Evolutionary conservation across 2,888 invertebrate species (phyloP), one percentile per base, ranked within the genome.

Genomic region (Metellina segmentata): DNA sequence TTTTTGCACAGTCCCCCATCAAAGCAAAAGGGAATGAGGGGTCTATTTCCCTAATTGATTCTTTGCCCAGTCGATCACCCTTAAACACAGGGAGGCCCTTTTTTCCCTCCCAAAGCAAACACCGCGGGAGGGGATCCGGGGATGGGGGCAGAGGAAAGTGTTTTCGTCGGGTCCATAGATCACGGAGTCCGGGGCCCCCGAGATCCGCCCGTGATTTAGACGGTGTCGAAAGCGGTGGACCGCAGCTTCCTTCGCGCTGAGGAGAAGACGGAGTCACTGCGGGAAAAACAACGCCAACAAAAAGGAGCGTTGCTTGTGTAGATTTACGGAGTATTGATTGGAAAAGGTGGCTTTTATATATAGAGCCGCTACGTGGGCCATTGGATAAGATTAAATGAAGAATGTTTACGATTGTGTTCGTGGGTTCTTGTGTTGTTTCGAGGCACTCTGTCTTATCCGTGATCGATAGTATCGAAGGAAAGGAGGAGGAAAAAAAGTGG

Each of bases 31-130:
- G 16, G 9, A 20, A 71, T 69, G 19, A 53, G 85, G 85, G 85
- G 69, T 78, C 78, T 78, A 69, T 86, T 86, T 78, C 85, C 85
- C 85, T 86, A 86, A 86, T 86, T 86, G 85, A 86, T 86, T 86
- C 85, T 70, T 71, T 82, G 82, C 85, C 85, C 78, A 86, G 77
- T 86, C 69, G 85, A 86, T 86, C 77, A 77, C 72, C 77, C 69
- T 69, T 34, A 61, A 75, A 75, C 77, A 49, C 48, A 77, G 75
- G 70, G 51, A 48, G 69, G 34, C 69, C 19, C n/a, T n/a, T 75
- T 75, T 75, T 83, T 51, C 53, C 69, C 34, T 34, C 61, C 75
- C 75, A 86, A 86, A 77, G 49, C 71, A 82, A 82, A 82, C 70
- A 82, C 82, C 51, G 71, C 81, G 71, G 72, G 51, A n/a, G 71